Evolutionary conservation across 1,140 invertebrate genomes (phyloP), one percentile per base, ranked within the genome.

Genomic region (Campodea augens): DNA sequence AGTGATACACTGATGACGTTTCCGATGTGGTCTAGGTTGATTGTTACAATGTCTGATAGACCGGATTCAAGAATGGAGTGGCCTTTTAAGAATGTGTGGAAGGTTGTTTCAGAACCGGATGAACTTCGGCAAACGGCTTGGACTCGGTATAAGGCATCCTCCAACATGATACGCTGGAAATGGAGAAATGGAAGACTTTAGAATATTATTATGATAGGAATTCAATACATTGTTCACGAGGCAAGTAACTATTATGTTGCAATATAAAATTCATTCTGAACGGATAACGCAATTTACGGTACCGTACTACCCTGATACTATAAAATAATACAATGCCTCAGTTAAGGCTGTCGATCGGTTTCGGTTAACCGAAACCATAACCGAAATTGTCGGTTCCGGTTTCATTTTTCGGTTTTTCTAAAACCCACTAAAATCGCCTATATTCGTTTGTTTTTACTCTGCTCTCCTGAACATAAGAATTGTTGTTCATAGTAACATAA

Each of bases 1-100:
- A 57, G 48, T 22, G 50, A 42, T 1, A 49, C 43, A 32, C 56
- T 54, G 10, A 44, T 40, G 22, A 53, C 48, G 44, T 57, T 58
- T 5, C 80, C 79, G 52, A 68, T 69, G 38, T 75, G 73, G 56
- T 84, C 72, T 27, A 88, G 62, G 52, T 77, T 77, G 20, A 82
- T 63, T 54, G 71, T 78, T 2, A 88, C 62, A 21, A 72, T 65
- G 56, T 87, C 82, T 39, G 74, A 71, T 13, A 87, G 60, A 21
- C 68, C 60, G 12, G 75, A 71, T 56, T 74, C 68, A 46, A 71
- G 65, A 19, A 81, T 53, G 42, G 69, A 66, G 59, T 75, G 77
- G 72, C 83, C 85, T 69, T 80, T 85, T 22, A 80, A 70, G 52
- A 81, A 84, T 27, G 83, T 82, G 18, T 79, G 61, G 54, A 84